A percentile compares a stretch with the other conserved stretches of the same genome.
Conservation (phyloP, 2,113 vertebrate genomes). For the Vulpes ferrilata region DNA sequence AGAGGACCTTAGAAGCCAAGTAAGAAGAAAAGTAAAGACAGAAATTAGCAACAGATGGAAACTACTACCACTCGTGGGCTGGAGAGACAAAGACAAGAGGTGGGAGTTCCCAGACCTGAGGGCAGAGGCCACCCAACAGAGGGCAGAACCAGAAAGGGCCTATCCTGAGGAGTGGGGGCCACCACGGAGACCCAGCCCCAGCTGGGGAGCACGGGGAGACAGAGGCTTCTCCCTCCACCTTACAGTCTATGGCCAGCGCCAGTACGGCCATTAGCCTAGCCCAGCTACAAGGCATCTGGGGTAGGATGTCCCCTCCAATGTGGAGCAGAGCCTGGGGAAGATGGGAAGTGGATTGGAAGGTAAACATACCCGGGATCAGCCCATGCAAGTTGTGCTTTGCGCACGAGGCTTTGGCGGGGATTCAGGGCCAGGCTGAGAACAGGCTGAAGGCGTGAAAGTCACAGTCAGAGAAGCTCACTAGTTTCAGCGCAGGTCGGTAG, state of each 20-base stretch:
- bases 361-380: no score
- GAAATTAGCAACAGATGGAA: neutral
- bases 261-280: neutral
- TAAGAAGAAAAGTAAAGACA: neutral
- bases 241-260: no score
- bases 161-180: no score
- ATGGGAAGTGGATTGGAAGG: fast-evolving
- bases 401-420: neutral
- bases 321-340: neutral
- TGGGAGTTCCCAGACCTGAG: neutral
- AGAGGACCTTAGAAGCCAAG: neutral
- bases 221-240: neutral
- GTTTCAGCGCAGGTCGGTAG: neutral
- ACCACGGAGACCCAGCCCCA: fast-evolving
- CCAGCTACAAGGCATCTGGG: neutral
- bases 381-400: neutral
- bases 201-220: neutral
- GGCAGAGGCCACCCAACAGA: neutral
- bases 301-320: neutral
- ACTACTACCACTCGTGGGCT: neutral
- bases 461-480: neutral
- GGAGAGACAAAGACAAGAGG: neutral
- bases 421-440: neutral
- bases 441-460: neutral
- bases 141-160: neutral